Conservation (phyloP, 2,113 vertebrate genomes). For the Hymenochirus boettgeri region DNA sequence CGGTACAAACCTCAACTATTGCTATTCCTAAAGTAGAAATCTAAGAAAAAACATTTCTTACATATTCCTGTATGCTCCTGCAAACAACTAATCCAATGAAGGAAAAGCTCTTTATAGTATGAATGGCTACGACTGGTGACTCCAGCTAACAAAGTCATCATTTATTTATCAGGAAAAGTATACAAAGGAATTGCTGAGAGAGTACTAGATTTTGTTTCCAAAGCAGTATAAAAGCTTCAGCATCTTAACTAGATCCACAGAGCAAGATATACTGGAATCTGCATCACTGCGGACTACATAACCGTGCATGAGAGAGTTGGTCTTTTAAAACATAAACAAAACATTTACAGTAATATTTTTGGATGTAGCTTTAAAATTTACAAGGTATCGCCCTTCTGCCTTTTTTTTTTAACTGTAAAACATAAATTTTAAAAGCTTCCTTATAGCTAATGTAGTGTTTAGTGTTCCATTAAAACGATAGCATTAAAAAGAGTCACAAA, state of each 20-base stretch:
- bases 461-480: constrained; percentile 58
- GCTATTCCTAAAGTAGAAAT: too few species aligned
- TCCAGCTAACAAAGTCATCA: background rate
- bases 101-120: too few species aligned
- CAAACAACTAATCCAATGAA: too few species aligned
- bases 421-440: constrained; percentile 51
- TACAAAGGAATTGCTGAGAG: background rate
- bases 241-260: constrained; percentile 42
- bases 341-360: constrained; percentile 56
- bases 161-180: background rate
- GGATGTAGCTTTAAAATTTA: constrained; percentile 58
- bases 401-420: constrained; percentile 45
- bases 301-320: constrained; percentile 44
- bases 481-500: constrained; percentile 54
- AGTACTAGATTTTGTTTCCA: background rate
- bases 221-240: constrained; percentile 50
- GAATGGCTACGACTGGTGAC: background rate
- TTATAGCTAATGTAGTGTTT: constrained; percentile 58
- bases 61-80: too few species aligned
- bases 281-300: constrained; percentile 49
- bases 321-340: constrained; percentile 44
- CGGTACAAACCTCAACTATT: too few species aligned
- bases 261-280: constrained; percentile 51
- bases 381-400: constrained; percentile 46
- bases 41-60: too few species aligned